Evolutionary conservation across 2,113 vertebrate species (phyloP), one percentile per base, ranked within the genome.

Genomic region (Oncorhynchus kisutch): DNA sequence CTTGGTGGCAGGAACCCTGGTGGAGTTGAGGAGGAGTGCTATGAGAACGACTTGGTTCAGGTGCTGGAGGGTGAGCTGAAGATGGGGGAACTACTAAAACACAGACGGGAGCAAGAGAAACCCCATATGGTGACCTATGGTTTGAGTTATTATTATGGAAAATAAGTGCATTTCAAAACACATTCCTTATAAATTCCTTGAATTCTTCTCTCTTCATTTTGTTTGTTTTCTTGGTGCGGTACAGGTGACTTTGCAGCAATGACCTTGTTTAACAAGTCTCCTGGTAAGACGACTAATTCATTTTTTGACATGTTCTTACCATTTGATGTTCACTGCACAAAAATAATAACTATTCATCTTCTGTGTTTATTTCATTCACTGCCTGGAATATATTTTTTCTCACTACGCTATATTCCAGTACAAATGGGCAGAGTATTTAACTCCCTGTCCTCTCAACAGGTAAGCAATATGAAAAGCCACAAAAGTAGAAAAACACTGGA

Each of bases 231-330:
- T 67, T 83, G 71, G 64, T 90, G 91, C 90, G 90, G 83, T 90
- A 66, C 92, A 98, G 97, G 95, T 99, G 94, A 97, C 95, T 88
- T 96, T 97, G 93, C 96, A 97, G 94, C 96, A 96, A 91, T 98
- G 94, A 97, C 90, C 86, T 88, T 88, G 88, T 89, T 91, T 73
- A 89, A 91, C 89, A 90, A 91, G 88, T 91, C 92, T 88, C 93
- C 90, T 94, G 95, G 96, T 62, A 62, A 62, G n/a, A 16, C 24
- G 59, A n/a, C n/a, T 11, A 7, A 45, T 45, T 11, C 2, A 20
- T 62, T 22, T 62, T 45, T 45, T 45, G 9, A 54, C 4, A 54
- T 18, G 51, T 18, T 54, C 51, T 18, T 54, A 54, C 51, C 12
- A 5, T 54, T 54, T 54, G 16, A 54, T 45, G 39, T 45, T 45